Conservation (phyloP, 2,888 invertebrate species). For the Hypselothyrea guttata region DNA sequence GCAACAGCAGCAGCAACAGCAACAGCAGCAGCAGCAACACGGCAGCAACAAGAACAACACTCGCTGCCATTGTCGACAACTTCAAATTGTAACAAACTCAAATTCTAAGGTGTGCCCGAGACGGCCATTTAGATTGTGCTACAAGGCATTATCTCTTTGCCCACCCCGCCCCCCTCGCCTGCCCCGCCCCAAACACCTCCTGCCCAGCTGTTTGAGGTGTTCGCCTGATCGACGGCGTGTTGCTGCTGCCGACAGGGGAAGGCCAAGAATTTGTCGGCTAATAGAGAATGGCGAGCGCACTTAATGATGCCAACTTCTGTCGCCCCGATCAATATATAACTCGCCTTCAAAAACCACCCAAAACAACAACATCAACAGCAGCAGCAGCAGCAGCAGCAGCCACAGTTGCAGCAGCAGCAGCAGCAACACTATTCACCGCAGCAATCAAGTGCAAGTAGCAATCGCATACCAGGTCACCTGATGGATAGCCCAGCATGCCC, state of each 20-base stretch:
- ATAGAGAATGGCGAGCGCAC: constrained; percentile 76
- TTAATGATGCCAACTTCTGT: constrained; percentile 75
- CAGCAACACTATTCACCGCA: background rate
- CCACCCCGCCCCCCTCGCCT: background rate
- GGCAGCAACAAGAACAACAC: constrained; percentile 41
- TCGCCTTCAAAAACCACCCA: constrained; percentile 8
- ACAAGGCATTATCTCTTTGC: constrained; percentile 74
- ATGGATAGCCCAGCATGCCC: background rate
- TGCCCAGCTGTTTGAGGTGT: constrained; percentile 38
- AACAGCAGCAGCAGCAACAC: constrained; percentile 30
- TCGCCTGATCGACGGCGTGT: constrained; percentile 44
- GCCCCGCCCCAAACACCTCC: background rate
- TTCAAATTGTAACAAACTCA: constrained; percentile 77
- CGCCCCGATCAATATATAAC: constrained; percentile 37
- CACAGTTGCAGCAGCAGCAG: background rate
- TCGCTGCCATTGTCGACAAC: constrained; percentile 73
- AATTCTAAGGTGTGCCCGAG: constrained; percentile 74
- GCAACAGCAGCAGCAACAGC: constrained; percentile 27
- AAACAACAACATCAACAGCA: constrained; percentile 14
- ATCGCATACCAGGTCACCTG: background rate
- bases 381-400: background rate
- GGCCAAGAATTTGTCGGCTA: constrained; percentile 78
- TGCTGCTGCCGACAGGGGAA: constrained; percentile 68
- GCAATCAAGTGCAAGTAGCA: constrained; percentile 2
- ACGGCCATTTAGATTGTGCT: constrained; percentile 77